Conservation (phyloP, 2,113 vertebrate species). For the Sebastes schlegelii region DNA sequence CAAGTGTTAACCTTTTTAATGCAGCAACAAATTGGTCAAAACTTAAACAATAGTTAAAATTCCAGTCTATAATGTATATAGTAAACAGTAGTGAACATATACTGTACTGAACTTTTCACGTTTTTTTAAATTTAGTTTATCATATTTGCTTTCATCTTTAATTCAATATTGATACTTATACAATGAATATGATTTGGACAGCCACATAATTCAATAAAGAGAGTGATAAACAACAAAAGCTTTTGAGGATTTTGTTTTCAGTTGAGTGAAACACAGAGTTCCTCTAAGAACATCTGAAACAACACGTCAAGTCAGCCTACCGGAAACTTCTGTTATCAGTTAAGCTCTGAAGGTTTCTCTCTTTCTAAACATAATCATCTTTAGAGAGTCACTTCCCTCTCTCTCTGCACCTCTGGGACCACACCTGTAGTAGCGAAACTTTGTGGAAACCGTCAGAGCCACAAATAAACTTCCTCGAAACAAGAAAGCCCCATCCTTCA, state of each 20-base stretch:
- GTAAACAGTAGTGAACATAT: too few species aligned
- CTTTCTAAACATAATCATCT: conserved; percentile 28
- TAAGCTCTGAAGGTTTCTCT: not conserved
- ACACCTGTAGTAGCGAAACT: conserved; percentile 51
- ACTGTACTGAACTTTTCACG: not conserved
- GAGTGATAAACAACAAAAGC: not conserved
- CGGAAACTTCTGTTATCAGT: conserved; percentile 16
- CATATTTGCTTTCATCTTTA: not conserved
- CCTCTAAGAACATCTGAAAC: conserved; percentile 1
- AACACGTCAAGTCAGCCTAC: not conserved
- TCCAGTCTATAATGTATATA: too few species aligned
- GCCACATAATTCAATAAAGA: not conserved
- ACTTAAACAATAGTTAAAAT: too few species aligned
- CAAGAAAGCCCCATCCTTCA: not conserved
- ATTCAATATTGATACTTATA: not conserved
- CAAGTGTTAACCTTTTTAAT: too few species aligned
- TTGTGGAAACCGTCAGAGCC: conserved; percentile 30
- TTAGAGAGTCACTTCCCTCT: conserved; percentile 13
- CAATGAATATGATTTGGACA: not conserved
- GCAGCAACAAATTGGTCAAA: too few species aligned
- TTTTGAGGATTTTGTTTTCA: conserved; percentile 14
- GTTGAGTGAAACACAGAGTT: too few species aligned
- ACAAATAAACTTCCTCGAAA: conserved; percentile 33
- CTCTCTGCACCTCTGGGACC: conserved; percentile 24
- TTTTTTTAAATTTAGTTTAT: not conserved